Evolutionary conservation across 2,113 vertebrate genomes (phyloP).

Genomic region (Oriolus oriolus): DNA sequence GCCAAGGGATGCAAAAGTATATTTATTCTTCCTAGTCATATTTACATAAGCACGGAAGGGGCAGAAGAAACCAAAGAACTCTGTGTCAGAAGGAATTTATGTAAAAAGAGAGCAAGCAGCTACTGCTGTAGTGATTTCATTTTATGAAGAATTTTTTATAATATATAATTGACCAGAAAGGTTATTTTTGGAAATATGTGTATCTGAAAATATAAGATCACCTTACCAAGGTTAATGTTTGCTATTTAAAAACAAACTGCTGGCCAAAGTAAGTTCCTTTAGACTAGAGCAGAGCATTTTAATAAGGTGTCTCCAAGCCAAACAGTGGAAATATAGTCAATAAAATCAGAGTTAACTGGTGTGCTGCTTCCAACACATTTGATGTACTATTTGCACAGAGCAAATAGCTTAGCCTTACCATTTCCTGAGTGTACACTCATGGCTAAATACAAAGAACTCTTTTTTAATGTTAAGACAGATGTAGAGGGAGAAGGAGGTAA

Average conservation of each 20-base stretch:
- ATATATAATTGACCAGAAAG: not conserved
- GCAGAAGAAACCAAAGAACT: not conserved
- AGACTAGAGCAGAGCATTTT: not conserved
- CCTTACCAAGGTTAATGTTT: not conserved
- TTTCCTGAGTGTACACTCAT: not conserved
- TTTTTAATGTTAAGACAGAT: not conserved
- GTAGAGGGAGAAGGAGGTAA: not conserved
- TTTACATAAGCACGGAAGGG: not conserved
- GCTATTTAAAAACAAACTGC: conserved; percentile 7
- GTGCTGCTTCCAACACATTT: not conserved
- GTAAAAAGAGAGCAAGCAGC: not conserved
- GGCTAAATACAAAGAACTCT: not conserved
- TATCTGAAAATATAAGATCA: not conserved
- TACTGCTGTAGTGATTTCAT: not conserved
- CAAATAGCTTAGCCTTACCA: not conserved
- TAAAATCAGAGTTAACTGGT: not conserved
- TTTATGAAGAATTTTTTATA: not conserved
- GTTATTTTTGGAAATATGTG: not conserved
- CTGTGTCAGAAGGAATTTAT: not conserved
- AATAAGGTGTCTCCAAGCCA: not conserved
- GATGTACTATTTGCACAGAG: not conserved
- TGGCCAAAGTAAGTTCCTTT: not conserved
- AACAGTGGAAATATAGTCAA: not conserved
- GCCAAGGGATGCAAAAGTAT: not conserved
- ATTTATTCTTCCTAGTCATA: not conserved